Conservation (phyloP, 2,797 vertebrate genomes). For the Pyrocephalus nanus region DNA sequence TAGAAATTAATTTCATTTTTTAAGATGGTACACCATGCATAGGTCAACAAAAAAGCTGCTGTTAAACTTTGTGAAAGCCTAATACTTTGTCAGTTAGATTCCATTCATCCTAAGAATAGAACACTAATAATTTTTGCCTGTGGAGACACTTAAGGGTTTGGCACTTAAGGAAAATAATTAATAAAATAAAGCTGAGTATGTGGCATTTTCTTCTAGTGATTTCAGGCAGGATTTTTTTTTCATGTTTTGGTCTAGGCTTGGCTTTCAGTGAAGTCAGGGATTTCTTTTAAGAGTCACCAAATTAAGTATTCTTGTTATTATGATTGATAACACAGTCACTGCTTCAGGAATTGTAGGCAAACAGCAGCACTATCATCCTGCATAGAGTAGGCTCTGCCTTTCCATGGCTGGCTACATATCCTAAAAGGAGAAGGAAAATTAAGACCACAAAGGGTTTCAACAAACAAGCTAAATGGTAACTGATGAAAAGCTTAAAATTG, state of each 20-base stretch:
- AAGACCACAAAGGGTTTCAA: background rate
- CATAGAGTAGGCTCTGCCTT: background rate
- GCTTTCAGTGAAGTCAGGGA: background rate
- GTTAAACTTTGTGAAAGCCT: slow-evolving; percentile 45
- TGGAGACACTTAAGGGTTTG: slow-evolving; percentile 54
- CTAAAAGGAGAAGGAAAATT: background rate
- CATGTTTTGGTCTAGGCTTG: slow-evolving; percentile 42
- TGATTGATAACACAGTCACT: background rate
- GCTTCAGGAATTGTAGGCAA: background rate
- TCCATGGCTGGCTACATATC: background rate
- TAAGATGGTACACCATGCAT: background rate
- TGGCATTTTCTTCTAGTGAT: slow-evolving; percentile 28
- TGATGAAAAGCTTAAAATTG: background rate
- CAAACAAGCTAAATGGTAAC: background rate
- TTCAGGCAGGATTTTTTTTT: slow-evolving; percentile 58
- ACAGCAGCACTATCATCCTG: accelerated
- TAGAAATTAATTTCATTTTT: background rate
- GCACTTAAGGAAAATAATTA: slow-evolving; percentile 64
- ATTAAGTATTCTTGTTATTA: background rate
- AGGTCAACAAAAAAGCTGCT: slow-evolving; percentile 54
- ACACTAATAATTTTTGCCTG: slow-evolving; percentile 68
- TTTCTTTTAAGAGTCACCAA: background rate
- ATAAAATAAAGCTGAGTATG: slow-evolving; percentile 33
- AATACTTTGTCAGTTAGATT: slow-evolving; percentile 50
- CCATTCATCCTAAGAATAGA: slow-evolving; percentile 66